Conservation (phyloP, 2,797 vertebrate species). For the Leuciscus waleckii region DNA sequence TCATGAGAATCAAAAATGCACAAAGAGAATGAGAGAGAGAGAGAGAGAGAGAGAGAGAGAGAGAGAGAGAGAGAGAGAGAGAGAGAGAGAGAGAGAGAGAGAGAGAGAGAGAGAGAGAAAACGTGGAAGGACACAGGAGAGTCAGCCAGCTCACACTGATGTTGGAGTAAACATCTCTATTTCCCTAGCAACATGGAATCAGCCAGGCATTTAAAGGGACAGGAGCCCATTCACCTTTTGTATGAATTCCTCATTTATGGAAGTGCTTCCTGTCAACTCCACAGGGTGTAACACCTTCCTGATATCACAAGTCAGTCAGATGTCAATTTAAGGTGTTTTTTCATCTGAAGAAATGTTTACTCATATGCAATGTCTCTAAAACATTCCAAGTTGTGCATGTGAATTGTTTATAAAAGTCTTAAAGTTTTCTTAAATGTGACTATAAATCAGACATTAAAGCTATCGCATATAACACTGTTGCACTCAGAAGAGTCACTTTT, state of each 20-base stretch:
- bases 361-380: background rate
- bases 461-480: background rate
- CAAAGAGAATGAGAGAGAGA: background rate
- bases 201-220: slow-evolving; percentile 73
- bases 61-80: background rate
- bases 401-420: background rate
- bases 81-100: background rate
- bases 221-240: slow-evolving; percentile 45
- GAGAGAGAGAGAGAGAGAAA: slow-evolving; percentile 2
- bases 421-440: too few relatives aligned
- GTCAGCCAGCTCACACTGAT: slow-evolving; percentile 59
- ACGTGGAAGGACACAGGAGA: slow-evolving; percentile 21
- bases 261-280: slow-evolving; percentile 27
- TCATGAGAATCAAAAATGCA: background rate
- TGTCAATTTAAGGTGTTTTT: background rate
- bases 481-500: background rate
- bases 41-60: background rate
- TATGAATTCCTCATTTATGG: slow-evolving; percentile 49
- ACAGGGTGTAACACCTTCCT: background rate
- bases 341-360: background rate
- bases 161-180: slow-evolving; percentile 75
- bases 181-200: slow-evolving; percentile 77
- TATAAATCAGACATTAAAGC: background rate
- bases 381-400: background rate
- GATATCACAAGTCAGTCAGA: background rate